A percentile compares a stretch with the other conserved stretches of the same genome.
Conservation (phyloP, 2,888 invertebrate species). For the Dolomedes plantarius region DNA sequence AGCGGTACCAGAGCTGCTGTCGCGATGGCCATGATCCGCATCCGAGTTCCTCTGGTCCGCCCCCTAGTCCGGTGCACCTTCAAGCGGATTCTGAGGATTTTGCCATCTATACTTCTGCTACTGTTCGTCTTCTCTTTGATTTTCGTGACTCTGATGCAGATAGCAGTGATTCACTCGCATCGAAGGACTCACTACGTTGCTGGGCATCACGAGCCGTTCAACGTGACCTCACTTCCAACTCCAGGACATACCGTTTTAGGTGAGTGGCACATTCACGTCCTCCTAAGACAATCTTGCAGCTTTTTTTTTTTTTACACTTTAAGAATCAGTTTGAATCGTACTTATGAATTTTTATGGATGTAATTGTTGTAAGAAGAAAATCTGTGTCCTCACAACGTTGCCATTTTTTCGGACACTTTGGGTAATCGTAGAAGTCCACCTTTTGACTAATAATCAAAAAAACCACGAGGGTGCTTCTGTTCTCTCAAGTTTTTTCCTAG, state of each 20-base stretch:
- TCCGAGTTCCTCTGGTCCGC: constrained; percentile 73
- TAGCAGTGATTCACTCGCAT: constrained; percentile 73
- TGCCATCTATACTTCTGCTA: constrained; percentile 73
- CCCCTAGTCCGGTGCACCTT: constrained; percentile 73
- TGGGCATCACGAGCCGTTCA: constrained; percentile 24
- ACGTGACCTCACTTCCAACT: constrained; percentile 32
- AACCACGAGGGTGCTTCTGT: too few relatives aligned
- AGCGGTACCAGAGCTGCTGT: not conserved
- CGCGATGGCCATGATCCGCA: constrained; percentile 60
- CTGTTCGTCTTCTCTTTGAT: constrained; percentile 73
- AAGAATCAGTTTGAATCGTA: too few relatives aligned
- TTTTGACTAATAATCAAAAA: too few relatives aligned
- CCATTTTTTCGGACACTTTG: too few relatives aligned
- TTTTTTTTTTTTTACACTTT: too few relatives aligned
- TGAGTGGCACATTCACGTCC: too few relatives aligned
- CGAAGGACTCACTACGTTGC: constrained; percentile 56
- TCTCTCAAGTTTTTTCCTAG: too few relatives aligned
- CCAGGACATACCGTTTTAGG: constrained; percentile 12
- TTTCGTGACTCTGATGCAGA: constrained; percentile 74
- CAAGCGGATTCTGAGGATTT: constrained; percentile 72
- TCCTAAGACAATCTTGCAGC: too few relatives aligned
- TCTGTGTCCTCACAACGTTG: too few relatives aligned
- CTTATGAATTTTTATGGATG: too few relatives aligned
- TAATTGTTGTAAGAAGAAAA: too few relatives aligned
- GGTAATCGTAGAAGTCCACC: too few relatives aligned